These are phyloP conservation scores for Mionectes olivaceus DNA, from an alignment of 2,797 vertebrate genomes.

Conservation along the genomic window DNA sequence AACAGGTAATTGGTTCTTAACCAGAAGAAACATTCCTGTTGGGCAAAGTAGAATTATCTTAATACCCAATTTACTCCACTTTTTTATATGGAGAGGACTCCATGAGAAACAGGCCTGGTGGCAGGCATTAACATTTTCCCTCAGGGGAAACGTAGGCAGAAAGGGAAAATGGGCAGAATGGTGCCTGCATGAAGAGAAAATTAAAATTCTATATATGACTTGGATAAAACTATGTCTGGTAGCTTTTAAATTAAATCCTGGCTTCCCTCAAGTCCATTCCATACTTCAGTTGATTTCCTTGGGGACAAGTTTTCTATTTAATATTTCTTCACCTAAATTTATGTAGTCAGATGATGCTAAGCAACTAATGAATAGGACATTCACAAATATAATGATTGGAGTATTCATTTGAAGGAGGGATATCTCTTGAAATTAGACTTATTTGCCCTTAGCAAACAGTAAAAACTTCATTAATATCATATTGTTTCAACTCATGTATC, in stretches of 20 bases:
- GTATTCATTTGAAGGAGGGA: not conserved
- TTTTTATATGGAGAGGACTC: not conserved
- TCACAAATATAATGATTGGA: not conserved
- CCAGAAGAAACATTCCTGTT: not conserved
- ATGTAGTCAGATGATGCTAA: not conserved
- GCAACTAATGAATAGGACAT: not conserved
- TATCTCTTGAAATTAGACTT: not conserved
- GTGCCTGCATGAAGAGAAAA: not conserved
- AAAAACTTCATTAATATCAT: not conserved
- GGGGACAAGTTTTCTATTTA: not conserved
- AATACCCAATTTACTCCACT: not conserved
- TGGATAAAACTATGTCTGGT: not conserved
- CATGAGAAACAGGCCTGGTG: not conserved
- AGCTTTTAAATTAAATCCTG: slow-evolving; percentile 3
- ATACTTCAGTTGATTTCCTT: not conserved
- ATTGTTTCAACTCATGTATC: not conserved
- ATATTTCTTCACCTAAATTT: not conserved
- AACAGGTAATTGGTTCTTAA: not conserved
- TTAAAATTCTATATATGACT: not conserved
- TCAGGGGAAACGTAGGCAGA: not conserved
- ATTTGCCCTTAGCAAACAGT: not conserved
- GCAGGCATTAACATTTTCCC: not conserved
- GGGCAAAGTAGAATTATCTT: not conserved
- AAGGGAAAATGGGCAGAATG: not conserved
- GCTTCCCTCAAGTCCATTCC: not conserved